Evolutionary conservation across 2,888 invertebrate genomes (phyloP).

Genomic region (Melinopterus prodromus): DNA sequence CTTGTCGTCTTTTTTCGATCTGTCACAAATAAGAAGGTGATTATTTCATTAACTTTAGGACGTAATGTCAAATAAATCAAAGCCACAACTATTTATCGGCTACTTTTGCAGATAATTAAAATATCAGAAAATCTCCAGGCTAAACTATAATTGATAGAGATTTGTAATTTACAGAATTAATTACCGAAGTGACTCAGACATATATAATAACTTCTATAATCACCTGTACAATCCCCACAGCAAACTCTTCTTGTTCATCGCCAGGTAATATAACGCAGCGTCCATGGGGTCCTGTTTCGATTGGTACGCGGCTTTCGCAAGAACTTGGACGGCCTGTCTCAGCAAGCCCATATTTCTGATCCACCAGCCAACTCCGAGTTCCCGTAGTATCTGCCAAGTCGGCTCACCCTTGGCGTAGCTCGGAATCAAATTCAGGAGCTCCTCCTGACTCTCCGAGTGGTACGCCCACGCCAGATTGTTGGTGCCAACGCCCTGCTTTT

Average conservation of each 20-base stretch:
- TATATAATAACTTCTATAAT: no score
- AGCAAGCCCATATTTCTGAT: slow-evolving; percentile 84
- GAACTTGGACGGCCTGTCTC: slow-evolving; percentile 85
- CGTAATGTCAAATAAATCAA: not conserved
- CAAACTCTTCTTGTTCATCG: slow-evolving; percentile 97
- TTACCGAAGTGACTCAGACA: no score
- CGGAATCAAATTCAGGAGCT: slow-evolving; percentile 88
- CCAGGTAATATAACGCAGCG: slow-evolving; percentile 95
- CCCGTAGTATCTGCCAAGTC: slow-evolving; percentile 90
- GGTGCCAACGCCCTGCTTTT: slow-evolving; percentile 85
- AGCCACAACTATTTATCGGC: not conserved
- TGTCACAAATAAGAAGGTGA: slow-evolving; percentile 46
- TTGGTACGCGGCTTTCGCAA: slow-evolving; percentile 95
- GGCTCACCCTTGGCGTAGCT: slow-evolving; percentile 85
- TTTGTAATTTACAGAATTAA: no score
- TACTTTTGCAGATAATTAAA: no score
- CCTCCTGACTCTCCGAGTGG: slow-evolving; percentile 98
- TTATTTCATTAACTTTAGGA: no score
- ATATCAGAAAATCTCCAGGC: no score
- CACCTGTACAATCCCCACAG: slow-evolving; percentile 89
- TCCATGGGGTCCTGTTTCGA: slow-evolving; percentile 94
- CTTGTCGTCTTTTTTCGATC: slow-evolving; percentile 84
- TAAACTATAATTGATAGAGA: no score
- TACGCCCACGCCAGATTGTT: slow-evolving; percentile 98
- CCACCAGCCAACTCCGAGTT: slow-evolving; percentile 97